Evolutionary conservation across 2,888 invertebrate genomes (phyloP), one percentile per base, ranked within the genome.

Genomic region (Himalopsyche kuldschensis): DNA sequence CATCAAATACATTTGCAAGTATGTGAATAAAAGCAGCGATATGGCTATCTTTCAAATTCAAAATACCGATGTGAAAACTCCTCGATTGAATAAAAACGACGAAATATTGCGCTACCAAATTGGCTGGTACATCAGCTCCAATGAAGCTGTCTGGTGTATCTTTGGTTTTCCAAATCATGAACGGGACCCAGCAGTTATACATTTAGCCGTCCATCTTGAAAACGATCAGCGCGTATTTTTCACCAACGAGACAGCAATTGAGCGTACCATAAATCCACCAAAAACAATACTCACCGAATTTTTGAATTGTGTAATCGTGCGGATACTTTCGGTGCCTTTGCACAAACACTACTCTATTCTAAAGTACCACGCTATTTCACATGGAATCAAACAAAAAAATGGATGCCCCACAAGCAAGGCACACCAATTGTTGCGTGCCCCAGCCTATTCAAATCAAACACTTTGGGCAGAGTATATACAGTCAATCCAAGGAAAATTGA

Each of bases 111-210:
- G 75, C 32, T 87, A 85, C 81, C 87, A 87, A 87, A 86, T 85
- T 82, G 87, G 87, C 35, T 83, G 87, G 78, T 87, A 87, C 82
- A 86, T 87, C 81, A 88, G 87, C 84, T 87, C 82, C 84, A 86
- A 86, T 80, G 86, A 87, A 85, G 87, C 85, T 77, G 82, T 78
- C 85, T 87, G 87, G 87, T 11, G 75, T 75, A 75, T 75, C 75
- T 75, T 75, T 75, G 75, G 75, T 75, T 75, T 75, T 10, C 75
- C 75, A 75, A 75, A 27, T 75, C 80, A 80, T 35, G 69, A 63
- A 63, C 20, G 80, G 35, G 35, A 35, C 35, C 35, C 35, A 35
- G 35, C 35, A 35, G 35, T 5, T 35, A 35, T 35, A 8, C 5
- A 35, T 8, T 35, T 35, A 35, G 35, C 35, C 10, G 35, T 35